Conservation (phyloP, 2,113 vertebrate species). For the Oxygymnocypris stewartii region DNA sequence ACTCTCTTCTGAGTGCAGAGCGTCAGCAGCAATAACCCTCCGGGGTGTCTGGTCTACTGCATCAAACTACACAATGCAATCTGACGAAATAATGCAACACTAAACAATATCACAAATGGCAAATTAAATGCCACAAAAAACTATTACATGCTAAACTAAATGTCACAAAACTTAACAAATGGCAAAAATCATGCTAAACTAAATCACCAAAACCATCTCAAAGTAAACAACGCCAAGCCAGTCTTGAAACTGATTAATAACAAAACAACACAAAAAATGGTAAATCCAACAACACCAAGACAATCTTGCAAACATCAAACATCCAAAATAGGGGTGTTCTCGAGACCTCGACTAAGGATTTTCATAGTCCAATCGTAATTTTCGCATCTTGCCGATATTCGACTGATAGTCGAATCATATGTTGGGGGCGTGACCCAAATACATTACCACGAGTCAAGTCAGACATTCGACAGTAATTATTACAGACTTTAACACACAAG, state of each 20-base stretch:
- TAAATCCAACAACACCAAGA: neutral
- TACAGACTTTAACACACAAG: too few relatives aligned
- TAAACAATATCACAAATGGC: neutral
- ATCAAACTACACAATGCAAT: constrained; percentile 15
- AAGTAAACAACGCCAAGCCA: neutral
- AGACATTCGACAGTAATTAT: too few relatives aligned
- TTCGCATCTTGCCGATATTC: too few relatives aligned
- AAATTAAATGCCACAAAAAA: neutral
- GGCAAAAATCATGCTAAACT: neutral
- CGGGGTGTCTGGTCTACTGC: constrained; percentile 33
- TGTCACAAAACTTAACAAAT: neutral
- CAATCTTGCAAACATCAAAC: neutral
- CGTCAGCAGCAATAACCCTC: constrained; percentile 28
- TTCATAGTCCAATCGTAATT: too few relatives aligned
- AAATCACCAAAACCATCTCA: neutral
- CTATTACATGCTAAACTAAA: neutral
- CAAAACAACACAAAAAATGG: neutral
- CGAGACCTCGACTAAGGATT: too few relatives aligned
- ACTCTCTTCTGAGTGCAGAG: constrained; percentile 1
- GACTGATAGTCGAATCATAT: too few relatives aligned
- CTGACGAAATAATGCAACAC: constrained; percentile 1
- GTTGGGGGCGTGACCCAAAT: too few relatives aligned
- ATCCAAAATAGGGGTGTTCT: neutral
- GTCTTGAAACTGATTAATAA: neutral
- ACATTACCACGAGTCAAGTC: too few relatives aligned